Conservation (phyloP, 1,140 invertebrate genomes). For the Dermatophagoides farinae region DNA sequence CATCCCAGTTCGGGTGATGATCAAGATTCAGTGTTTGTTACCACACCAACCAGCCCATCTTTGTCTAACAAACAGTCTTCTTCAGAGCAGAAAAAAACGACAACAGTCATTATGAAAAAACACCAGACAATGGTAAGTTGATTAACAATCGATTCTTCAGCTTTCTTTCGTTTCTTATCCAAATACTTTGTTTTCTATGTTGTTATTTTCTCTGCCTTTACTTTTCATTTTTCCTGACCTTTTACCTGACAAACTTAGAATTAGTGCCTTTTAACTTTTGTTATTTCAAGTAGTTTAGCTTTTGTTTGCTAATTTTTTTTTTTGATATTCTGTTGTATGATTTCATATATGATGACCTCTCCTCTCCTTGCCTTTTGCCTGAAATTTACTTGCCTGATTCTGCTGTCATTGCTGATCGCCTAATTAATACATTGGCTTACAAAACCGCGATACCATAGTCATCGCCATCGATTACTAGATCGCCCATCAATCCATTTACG, state of each 20-base stretch:
- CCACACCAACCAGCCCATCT: background rate
- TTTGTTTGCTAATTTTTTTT: background rate
- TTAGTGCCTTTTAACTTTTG: background rate
- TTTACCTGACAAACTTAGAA: background rate
- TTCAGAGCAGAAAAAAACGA: slow-evolving; percentile 36
- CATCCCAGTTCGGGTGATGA: background rate
- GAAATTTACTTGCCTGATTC: background rate
- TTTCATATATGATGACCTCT: background rate
- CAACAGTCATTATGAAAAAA: slow-evolving; percentile 80
- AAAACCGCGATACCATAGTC: too few relatives aligned
- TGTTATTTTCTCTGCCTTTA: background rate
- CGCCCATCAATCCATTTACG: too few relatives aligned
- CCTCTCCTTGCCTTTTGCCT: background rate
- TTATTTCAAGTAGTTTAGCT: background rate
- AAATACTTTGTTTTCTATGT: background rate
- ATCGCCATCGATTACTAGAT: too few relatives aligned
- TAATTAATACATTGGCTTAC: background rate
- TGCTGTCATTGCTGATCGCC: background rate
- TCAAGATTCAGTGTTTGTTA: background rate
- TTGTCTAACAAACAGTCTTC: background rate
- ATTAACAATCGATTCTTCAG: background rate
- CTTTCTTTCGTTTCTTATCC: background rate
- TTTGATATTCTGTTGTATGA: background rate
- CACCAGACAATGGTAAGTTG: slow-evolving; percentile 27
- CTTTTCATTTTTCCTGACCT: background rate